A percentile compares a stretch with the other conserved stretches of the same genome.
These are phyloP conservation scores for Electrona antarctica DNA, from an alignment of 2,113 vertebrate genomes.

Conservation along the genomic window DNA sequence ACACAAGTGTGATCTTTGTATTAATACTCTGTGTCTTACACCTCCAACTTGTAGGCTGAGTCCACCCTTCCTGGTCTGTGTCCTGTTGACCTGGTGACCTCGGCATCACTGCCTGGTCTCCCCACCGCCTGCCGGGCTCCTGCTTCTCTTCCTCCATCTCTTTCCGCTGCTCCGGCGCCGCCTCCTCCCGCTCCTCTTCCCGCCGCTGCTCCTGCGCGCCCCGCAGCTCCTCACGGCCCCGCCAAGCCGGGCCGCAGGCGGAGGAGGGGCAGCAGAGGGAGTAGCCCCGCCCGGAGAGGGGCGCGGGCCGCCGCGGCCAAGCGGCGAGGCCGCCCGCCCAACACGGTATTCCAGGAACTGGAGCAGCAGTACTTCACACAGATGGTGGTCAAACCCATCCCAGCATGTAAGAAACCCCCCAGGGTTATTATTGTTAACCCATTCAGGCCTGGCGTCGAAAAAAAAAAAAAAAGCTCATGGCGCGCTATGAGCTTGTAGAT, in stretches of 20 bases:
- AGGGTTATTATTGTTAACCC: background rate
- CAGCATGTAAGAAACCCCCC: constrained; percentile 79
- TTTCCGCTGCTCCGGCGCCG: constrained; percentile 2
- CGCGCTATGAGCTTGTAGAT: no score
- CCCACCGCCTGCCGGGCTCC: constrained; percentile 23
- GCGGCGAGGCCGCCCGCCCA: constrained; percentile 88
- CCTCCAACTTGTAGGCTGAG: constrained; percentile 39
- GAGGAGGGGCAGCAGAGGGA: constrained; percentile 73
- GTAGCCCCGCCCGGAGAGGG: constrained; percentile 66
- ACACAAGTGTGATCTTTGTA: no score
- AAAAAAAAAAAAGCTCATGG: no score
- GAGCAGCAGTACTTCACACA: constrained; percentile 93
- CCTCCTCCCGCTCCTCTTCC: constrained; percentile 37
- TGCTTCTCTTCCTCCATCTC: background rate
- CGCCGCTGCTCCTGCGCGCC: constrained; percentile 30
- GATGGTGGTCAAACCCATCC: constrained; percentile 88
- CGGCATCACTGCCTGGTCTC: constrained; percentile 15
- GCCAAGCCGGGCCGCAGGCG: constrained; percentile 69
- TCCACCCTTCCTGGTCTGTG: constrained; percentile 34
- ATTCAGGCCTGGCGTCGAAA: no score
- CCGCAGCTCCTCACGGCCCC: constrained; percentile 42
- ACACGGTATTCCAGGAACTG: constrained; percentile 89
- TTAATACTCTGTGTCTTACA: background rate
- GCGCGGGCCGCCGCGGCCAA: constrained; percentile 80
- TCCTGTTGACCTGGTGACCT: constrained; percentile 31